Evolutionary conservation across 2,888 invertebrate species (phyloP).

Genomic region (Dione vanillae): DNA sequence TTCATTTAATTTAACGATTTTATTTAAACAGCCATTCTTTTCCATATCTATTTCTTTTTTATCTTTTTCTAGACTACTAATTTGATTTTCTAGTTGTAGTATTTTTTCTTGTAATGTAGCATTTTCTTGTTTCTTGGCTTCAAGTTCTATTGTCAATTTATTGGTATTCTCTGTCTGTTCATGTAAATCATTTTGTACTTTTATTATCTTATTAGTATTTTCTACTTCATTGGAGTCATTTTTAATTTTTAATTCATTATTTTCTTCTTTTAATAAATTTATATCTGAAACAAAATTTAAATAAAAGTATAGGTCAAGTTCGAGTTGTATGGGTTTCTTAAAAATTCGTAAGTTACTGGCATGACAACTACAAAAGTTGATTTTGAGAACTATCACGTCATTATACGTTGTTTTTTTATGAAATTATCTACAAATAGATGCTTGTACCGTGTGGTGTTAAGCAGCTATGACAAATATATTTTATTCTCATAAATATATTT

Average conservation of each 20-base stretch:
- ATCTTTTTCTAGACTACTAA: constrained; percentile 38
- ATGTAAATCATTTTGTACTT: constrained; percentile 53
- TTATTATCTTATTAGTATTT: constrained; percentile 50
- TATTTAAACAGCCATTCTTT: constrained; percentile 39
- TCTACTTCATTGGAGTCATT: constrained; percentile 49
- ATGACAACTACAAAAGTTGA: no score
- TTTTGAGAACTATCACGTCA: no score
- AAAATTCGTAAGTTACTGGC: no score
- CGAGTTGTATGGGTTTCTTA: no score
- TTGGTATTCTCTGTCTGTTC: constrained; percentile 50
- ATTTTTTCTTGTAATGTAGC: constrained; percentile 34
- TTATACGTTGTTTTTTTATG: no score
- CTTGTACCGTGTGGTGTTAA: no score
- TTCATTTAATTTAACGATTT: constrained; percentile 45
- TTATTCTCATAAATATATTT: no score
- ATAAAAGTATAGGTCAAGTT: no score
- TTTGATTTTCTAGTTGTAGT: constrained; percentile 31
- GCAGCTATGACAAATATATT: no score
- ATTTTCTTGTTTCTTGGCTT: constrained; percentile 41
- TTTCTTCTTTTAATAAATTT: constrained; percentile 50
- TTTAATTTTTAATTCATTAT: constrained; percentile 54
- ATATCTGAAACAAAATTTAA: constrained; percentile 53
- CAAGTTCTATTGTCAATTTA: constrained; percentile 45
- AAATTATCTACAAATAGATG: no score
- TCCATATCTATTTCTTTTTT: constrained; percentile 35